Base-by-base conservation (phyloP, 1,140 invertebrate species). In the Bombus huntii region DNA sequence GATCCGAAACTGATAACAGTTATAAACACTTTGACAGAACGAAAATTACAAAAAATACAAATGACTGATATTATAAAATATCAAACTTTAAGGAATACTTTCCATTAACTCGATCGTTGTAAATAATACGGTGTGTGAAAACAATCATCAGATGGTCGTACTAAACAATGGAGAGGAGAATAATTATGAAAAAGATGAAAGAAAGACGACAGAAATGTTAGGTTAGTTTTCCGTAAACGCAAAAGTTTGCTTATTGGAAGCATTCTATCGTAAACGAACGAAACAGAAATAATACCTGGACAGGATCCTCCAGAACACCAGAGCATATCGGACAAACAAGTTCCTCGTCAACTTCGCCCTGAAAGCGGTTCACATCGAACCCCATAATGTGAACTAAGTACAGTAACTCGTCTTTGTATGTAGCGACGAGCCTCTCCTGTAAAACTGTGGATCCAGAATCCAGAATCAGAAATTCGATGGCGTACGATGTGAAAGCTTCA, bases 331-430 rank as follows among this genome's bases (percentile, higher is more conserved):
- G 97, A 94, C 98, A 99, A 75, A 99, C 96, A 47, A 99, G 95
- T 96, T 99, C 98, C 96, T 98, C 98, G 94, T 99, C 98, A 81
- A 99, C 98, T 93, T 98, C 97, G 91, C 98, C 98, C 95, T 98
- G 97, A 96, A 99, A 99, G 91, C 98, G 96, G 95, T 96, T 97
- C 68, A 98, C 96, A 95, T 99, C 98, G 96, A 97, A 98, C 91
- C 98, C 98, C 98, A 99, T 99, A 78, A 73, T 73, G 83, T 65
- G 65, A 71, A 68, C 77, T 72, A 65, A 37, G 44, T 47, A 72
- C 59, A 75, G 68, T 77, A 68, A 44, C 81, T 73, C 65, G 65
- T 81, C 76, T 47, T 87, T 75, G 81, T 74, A 68, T 34, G 10
- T 34, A 44, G 39, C 53, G 73, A 86, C 73, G 62, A 71, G n/a